Evolutionary conservation across 2,888 invertebrate species (phyloP), one percentile per base, ranked within the genome.

Genomic region (Dryocosmus kuriphilus): DNA sequence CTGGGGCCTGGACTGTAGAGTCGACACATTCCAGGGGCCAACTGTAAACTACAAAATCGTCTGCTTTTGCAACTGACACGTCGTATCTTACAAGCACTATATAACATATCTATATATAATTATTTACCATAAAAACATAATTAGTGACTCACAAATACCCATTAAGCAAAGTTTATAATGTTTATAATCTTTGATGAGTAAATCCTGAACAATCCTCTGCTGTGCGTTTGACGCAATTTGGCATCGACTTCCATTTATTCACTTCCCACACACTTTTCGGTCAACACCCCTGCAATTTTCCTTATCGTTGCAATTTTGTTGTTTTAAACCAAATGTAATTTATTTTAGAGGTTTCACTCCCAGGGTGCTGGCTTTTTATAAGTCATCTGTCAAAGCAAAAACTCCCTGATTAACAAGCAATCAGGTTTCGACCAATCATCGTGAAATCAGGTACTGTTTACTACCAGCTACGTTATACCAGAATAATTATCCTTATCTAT

Each of bases 61-160:
- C 57, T 57, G 57, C 41, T 41, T 41, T 46, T 24, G n/a, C 19
- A 67, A 67, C 19, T 67, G 67, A 67, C 67, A 41, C 41, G 46
- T 27, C 41, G 19, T 41, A 27, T 16, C 22, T 9, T 32, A n/a
- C 27, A 61, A 61, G 60, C 3, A 27, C 6, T 19, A 8, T n/a
- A 19, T 30, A n/a, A n/a, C n/a, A 46, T 27, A 19, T n/a, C 41
- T 19, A 46, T 63, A 38, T 22, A 41, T 63, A 65, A 51, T 67
- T 51, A 46, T 16, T 41, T 46, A 27, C 3, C 46, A 67, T 46
- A 67, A 51, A 67, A 67, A 67, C 30, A 30, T 46, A 27, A 51
- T 27, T 67, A 67, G 41, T 67, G 46, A 67, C 67, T 67, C 46
- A 67, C 67, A 24, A 51, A 67, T 46, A 27, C 67, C 67, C 67